Base-by-base conservation (phyloP, 2,797 vertebrate genomes). In the Mallotus villosus region DNA sequence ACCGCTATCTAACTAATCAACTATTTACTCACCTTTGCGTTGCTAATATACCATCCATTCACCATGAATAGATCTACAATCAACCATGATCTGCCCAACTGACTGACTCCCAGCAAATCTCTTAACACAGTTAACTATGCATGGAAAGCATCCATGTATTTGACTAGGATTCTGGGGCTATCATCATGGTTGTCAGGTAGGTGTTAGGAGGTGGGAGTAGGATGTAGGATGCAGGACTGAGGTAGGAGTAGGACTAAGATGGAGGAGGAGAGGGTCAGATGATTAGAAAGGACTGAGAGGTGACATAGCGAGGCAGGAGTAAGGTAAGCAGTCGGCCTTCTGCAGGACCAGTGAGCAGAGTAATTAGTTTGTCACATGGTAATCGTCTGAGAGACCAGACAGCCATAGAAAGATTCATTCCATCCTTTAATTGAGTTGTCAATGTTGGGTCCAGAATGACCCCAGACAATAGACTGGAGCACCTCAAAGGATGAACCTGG, bases 391-490 rank as follows among this genome's bases (percentile, higher is more conserved):
- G 41, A 41, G 5, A 67, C 17, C 24, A 53, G 65, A 53, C 24
- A 24, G 8, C 65, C 65, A 53, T 46, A n/a, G 63, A 46, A 55
- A 74, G 21, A 58, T 29, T 49, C 6, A 49, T 71, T 74, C 51
- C 78, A 58, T 68, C 68, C 68, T 60, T 64, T 75, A 71, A 74
- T 73, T 63, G 24, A 58, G 57, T 73, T 75, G 61, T 75, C 67
- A 24, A 60, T 68, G 55, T 27, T 74, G 72, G 78, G 65, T 57
- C 73, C 63, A 73, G 53, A 49, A 67, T 63, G 68, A 74, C 72
- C 61, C 67, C 61, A 59, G 32, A 66, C 63, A 67, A 51, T 67
- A 16, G 55, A 34, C 67, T 25, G 65, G 8, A 76, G 49, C 69
- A 57, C 67, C 1, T 73, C 37, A 69, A 27, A 32, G 70, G 70